These are phyloP conservation scores for Bombus superbus DNA, from an alignment of 1,140 invertebrate genomes.

Conservation along the genomic window DNA sequence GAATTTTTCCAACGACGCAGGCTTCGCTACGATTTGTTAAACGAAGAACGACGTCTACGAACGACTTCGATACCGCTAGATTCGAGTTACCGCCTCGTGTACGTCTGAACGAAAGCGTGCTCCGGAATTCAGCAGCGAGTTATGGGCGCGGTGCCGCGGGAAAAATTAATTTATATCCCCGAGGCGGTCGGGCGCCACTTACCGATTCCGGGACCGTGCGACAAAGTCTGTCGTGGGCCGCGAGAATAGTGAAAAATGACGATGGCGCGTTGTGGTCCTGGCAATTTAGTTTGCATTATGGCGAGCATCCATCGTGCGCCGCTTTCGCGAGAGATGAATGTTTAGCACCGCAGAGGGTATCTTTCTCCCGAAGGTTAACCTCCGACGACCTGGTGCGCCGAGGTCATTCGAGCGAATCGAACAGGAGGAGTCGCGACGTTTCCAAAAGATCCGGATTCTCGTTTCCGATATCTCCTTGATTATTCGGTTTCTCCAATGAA, in stretches of 20 bases:
- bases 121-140: neutral
- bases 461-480: neutral
- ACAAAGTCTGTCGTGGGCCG: conserved; percentile 5
- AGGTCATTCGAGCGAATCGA: neutral
- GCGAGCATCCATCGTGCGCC: conserved; percentile 62
- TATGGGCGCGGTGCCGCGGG: conserved; percentile 1
- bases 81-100: neutral
- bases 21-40: neutral
- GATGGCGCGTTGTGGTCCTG: conserved; percentile 40
- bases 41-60: neutral
- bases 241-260: conserved; percentile 65
- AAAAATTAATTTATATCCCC: conserved; percentile 59
- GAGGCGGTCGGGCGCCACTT: conserved; percentile 33
- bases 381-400: neutral
- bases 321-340: conserved; percentile 63
- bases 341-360: conserved; percentile 60
- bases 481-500: neutral
- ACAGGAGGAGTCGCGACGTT: neutral
- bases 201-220: conserved; percentile 59
- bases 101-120: neutral
- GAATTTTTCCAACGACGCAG: neutral
- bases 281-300: conserved; percentile 72
- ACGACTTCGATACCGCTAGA: neutral
- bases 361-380: conserved; percentile 41
- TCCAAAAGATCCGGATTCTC: neutral